Evolutionary conservation across 2,797 vertebrate genomes (phyloP), one percentile per base, ranked within the genome.

Genomic region (Pseudochirops corinnae): DNA sequence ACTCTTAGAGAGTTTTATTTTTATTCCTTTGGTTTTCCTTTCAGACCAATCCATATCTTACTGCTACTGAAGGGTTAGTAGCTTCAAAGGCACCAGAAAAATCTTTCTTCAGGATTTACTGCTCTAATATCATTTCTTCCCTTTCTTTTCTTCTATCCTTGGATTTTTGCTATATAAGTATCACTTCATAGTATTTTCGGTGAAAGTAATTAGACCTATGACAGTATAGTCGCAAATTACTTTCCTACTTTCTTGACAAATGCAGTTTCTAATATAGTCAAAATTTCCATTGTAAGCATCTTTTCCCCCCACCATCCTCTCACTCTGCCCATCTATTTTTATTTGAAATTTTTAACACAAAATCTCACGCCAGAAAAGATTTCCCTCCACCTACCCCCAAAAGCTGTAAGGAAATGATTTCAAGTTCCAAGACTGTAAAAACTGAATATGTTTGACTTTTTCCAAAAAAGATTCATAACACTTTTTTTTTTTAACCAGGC

Each of bases 381-480:
- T 93, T 92, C 96, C 96, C 93, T 97, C 95, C 93, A 62, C 55
- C 90, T 87, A 82, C 39, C 94, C 93, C 31, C 92, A 92, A 97
- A 96, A 97, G 94, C 94, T 97, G 94, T 96, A 97, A 95, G 96
- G 97, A 93, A 97, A 97, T 97, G 90, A 97, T 96, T 97, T 97
- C 95, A 97, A 98, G 93, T 97, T 97, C 97, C 96, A 97, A 97
- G 98, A 94, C 96, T 98, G 98, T 97, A 97, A 98, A 97, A 97
- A 98, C 90, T 95, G 96, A 97, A 96, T 97, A 55, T 94, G 97
- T 94, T 95, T 97, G 97, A 97, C 96, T 98, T 97, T 98, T 97
- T 96, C 95, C 90, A 97, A 97, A 98, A 87, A 97, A 97, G 97
- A 98, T 96, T 97, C 14, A 46, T 96, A 97, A 93, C 96, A 95